Conservation (phyloP, 2,113 vertebrate species). For the Oncorhynchus clarkii region DNA sequence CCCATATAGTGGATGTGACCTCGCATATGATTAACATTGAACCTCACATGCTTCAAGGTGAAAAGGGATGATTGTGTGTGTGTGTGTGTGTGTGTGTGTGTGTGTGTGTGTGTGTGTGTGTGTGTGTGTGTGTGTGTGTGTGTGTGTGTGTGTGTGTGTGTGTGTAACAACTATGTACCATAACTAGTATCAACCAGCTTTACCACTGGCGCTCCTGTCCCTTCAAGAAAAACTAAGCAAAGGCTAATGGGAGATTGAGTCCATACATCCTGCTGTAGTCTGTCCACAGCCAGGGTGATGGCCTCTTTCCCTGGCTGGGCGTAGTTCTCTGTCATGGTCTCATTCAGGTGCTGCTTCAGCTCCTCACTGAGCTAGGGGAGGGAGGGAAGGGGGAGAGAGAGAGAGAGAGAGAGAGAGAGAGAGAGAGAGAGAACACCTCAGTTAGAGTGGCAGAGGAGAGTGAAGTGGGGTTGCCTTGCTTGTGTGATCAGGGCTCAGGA, state of each 20-base stretch:
- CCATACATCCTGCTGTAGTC: constrained; percentile 83
- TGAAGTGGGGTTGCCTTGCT: too few species aligned
- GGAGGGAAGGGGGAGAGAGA: not conserved
- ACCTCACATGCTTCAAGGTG: too few species aligned
- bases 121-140: too few species aligned
- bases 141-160: too few species aligned
- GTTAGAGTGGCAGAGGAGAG: too few species aligned
- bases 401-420: not conserved
- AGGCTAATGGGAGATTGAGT: not conserved
- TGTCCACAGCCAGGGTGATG: constrained; percentile 79
- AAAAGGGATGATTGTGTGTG: too few species aligned
- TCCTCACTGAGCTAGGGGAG: constrained; percentile 78
- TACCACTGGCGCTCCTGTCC: not conserved
- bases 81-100: too few species aligned
- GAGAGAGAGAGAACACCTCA: not conserved
- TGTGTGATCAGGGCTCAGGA: too few species aligned
- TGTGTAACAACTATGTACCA: not conserved
- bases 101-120: too few species aligned
- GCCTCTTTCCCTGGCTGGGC: constrained; percentile 68
- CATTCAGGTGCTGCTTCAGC: constrained; percentile 79
- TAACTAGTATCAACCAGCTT: not conserved
- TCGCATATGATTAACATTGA: too few species aligned
- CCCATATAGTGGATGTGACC: not conserved
- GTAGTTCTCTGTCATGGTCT: constrained; percentile 79
- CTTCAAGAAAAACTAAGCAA: not conserved